phyloP scores from a whole-genome alignment of 2,888 invertebrate genomes.

The Mimas tiliae region DNA sequence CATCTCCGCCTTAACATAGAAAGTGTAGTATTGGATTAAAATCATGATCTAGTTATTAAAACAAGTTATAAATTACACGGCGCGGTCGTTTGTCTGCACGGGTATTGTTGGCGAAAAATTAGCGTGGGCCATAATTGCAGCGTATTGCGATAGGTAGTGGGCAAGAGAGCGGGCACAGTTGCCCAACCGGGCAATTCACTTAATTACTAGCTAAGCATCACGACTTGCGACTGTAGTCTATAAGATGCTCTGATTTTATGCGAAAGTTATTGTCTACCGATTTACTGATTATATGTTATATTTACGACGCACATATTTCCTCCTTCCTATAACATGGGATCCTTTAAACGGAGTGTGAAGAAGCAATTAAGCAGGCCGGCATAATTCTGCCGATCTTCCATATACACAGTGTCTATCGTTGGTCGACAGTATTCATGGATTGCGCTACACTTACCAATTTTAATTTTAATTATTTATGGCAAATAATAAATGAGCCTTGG shows the following conservation, averaged over 20 bases:
- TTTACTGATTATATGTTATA: not conserved
- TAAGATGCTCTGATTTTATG: not conserved
- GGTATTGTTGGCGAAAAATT: conserved; percentile 25
- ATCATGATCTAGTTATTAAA: conserved; percentile 50
- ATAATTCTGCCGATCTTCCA: too few relatives aligned
- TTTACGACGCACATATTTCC: too few relatives aligned
- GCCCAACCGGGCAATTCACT: conserved; percentile 11
- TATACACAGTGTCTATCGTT: too few relatives aligned
- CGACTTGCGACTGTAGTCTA: conserved; percentile 7
- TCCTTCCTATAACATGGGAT: too few relatives aligned
- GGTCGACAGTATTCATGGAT: too few relatives aligned
- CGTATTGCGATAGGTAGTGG: not conserved
- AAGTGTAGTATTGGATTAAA: conserved; percentile 45
- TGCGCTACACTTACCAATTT: too few relatives aligned
- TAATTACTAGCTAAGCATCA: conserved; percentile 6
- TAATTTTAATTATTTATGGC: too few relatives aligned
- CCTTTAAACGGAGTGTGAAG: too few relatives aligned
- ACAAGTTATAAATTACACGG: conserved; percentile 38
- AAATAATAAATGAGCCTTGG: too few relatives aligned
- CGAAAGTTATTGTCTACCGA: not conserved
- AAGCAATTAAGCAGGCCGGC: too few relatives aligned
- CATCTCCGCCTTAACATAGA: conserved; percentile 30
- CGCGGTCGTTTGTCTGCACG: conserved; percentile 3
- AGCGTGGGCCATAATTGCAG: conserved; percentile 23
- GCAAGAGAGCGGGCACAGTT: not conserved